phyloP scores from a whole-genome alignment of 1,140 invertebrate genomes.

The Ceratina japonica region DNA sequence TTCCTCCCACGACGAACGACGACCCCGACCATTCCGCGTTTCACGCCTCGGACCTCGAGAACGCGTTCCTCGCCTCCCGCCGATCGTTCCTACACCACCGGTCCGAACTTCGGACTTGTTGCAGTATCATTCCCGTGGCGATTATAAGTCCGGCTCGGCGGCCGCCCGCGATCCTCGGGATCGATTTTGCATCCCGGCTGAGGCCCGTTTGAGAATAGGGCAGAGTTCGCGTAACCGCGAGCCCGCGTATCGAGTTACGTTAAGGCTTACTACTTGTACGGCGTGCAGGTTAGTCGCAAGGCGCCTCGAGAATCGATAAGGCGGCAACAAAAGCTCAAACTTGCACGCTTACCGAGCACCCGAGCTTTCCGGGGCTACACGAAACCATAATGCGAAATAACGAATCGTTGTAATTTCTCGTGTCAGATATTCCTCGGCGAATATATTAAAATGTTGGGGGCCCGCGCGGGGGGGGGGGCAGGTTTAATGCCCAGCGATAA shows the following conservation, averaged over 20 bases:
- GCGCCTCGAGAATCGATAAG: constrained; percentile 40
- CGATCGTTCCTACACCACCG: background rate
- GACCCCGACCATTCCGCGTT: constrained; percentile 22
- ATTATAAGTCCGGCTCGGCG: no score
- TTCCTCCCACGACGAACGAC: constrained; percentile 38
- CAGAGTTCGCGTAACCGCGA: background rate
- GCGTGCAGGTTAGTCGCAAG: constrained; percentile 18
- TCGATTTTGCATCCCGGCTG: no score
- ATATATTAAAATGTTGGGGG: background rate
- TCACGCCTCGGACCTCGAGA: background rate
- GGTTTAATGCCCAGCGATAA: background rate
- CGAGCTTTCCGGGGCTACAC: background rate
- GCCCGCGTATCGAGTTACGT: constrained; percentile 12
- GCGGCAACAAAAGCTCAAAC: constrained; percentile 40
- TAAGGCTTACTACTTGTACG: constrained; percentile 5
- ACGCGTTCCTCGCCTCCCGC: background rate
- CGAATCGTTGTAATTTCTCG: constrained; percentile 3
- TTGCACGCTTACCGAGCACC: constrained; percentile 5
- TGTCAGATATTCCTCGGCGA: background rate
- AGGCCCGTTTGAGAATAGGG: no score
- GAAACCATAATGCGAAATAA: background rate
- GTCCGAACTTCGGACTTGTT: background rate
- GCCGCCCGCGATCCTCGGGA: no score
- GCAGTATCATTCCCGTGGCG: no score
- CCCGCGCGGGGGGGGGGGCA: background rate